Base-by-base conservation (phyloP, 2,113 vertebrate species). In the Otocyon megalotis region DNA sequence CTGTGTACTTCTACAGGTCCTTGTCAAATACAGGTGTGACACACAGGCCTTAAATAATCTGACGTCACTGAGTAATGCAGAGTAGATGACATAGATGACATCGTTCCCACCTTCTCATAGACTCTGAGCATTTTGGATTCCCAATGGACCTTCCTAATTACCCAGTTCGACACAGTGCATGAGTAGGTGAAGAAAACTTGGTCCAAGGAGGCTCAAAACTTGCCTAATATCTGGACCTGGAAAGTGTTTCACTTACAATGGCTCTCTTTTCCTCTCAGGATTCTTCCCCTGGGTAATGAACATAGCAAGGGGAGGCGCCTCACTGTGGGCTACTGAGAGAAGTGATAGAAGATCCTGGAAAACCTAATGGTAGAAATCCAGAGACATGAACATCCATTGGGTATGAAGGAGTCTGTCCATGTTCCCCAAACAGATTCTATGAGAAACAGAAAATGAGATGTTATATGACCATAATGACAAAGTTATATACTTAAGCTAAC, bases 371-470 rank as follows among this genome's bases (percentile, higher is more conserved):
- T 56, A 22, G 43, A 79, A 79, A 92, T 53, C 28, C 62, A 79
- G 22, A 80, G 76, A 86, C 8, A 63, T 4, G 24, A 17, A 35
- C 13, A 28, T 5, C 15, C 1, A 0, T 0, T 0, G 3, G 6
- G 13, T 6, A 35, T 60, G 22, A 50, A 54, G 32, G 54, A 76
- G 32, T 4, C 3, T 63, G 65, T 74, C 50, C 16, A 6, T 32
- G 50, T 71, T 86, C 19, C 12, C 88, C 9, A 90, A 30, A 60
- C 24, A 96, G 16, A 26, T 24, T 54, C 32, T 12, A 19, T 2
- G 30, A 87, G 50, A 93, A 93, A 88, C 26, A 91, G 69, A 53
- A 63, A 80, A 81, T 17, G 10, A 84, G 76, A 90, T 30, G 67
- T 37, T 5, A 19, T 63, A 19, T 60, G n/a, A 71, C 3, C 16